A percentile compares a stretch with the other conserved stretches of the same genome.
Evolutionary conservation across 2,797 vertebrate species (phyloP).

Genomic region (Protonibea diacanthus): DNA sequence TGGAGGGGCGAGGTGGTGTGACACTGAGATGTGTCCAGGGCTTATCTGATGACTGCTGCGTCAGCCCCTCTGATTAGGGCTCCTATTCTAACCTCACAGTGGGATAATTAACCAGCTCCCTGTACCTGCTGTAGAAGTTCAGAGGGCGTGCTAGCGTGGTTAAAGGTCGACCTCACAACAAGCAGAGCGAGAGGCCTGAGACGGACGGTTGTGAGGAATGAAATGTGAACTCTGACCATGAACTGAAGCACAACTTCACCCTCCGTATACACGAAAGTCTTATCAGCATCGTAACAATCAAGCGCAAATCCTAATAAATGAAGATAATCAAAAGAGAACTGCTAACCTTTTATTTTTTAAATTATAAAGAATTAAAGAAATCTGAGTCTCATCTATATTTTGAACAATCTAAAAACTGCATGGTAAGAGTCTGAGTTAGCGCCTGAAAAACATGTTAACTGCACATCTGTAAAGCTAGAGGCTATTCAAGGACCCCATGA

Average conservation of each 20-base stretch:
- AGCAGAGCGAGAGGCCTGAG: constrained; percentile 35
- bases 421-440: neutral
- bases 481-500: neutral
- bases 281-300: neutral
- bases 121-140: constrained; percentile 77
- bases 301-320: neutral
- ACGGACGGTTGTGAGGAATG: neutral
- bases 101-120: constrained; percentile 81
- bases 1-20: constrained; percentile 67
- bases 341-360: neutral
- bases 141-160: constrained; percentile 47
- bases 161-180: constrained; percentile 68
- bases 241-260: constrained; percentile 34
- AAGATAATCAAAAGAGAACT: neutral
- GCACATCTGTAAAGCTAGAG: constrained; percentile 5
- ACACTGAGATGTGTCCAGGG: constrained; percentile 80
- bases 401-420: neutral
- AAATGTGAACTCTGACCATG: constrained; percentile 61
- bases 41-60: constrained; percentile 85
- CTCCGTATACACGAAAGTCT: neutral
- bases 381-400: neutral
- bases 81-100: constrained; percentile 76
- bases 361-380: neutral
- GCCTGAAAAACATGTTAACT: constrained; percentile 24
- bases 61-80: constrained; percentile 83